phyloP scores from a whole-genome alignment of 2,888 invertebrate species.

The Acrobasis consociella region DNA sequence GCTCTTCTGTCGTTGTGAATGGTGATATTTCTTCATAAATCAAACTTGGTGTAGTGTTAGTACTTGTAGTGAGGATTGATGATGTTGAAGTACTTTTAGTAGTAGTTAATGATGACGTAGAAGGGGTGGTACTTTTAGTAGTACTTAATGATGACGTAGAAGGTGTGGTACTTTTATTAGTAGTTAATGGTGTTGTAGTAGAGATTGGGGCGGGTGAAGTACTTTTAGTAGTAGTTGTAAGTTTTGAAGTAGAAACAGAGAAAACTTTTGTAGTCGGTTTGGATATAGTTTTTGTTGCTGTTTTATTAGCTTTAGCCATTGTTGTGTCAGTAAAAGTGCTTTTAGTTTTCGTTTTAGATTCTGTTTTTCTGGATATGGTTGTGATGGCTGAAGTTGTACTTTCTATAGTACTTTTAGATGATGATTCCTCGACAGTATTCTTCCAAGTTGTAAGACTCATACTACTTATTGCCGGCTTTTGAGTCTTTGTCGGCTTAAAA shows the following conservation, averaged over 20 bases:
- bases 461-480: conserved; percentile 2
- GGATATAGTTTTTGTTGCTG: not conserved
- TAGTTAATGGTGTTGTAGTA: too few species aligned
- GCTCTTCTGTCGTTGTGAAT: not conserved
- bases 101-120: too few species aligned
- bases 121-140: not conserved
- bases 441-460: conserved; percentile 1
- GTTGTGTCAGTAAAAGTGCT: too few species aligned
- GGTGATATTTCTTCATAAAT: too few species aligned
- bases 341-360: too few species aligned
- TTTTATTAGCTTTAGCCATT: not conserved
- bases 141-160: not conserved
- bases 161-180: too few species aligned
- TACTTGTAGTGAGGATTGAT: too few species aligned
- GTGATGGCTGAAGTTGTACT: conserved; percentile 4
- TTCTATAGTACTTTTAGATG: not conserved
- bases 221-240: not conserved
- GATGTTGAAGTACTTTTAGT: too few species aligned
- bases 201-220: not conserved
- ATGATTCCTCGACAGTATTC: not conserved
- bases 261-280: too few species aligned
- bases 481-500: not conserved
- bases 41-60: too few species aligned
- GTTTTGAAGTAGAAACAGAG: not conserved
- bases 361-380: not conserved